A percentile compares a stretch with the other conserved stretches of the same genome.
phyloP scores from a whole-genome alignment of 2,797 vertebrate species.

The Avahi laniger region DNA sequence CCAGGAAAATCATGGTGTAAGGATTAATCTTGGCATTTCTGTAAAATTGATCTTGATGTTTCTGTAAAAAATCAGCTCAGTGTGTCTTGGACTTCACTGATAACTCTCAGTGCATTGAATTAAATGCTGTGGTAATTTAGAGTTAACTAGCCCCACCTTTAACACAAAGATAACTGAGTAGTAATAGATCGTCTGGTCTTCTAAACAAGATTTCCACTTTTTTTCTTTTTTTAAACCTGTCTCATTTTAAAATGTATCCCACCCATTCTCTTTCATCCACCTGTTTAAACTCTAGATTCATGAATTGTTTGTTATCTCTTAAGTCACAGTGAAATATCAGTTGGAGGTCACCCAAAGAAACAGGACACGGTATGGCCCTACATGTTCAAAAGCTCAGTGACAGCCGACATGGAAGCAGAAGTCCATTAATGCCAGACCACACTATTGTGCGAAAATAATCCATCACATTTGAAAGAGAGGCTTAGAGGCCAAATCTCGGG shows the following conservation, averaged over 20 bases:
- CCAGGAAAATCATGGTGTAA: constrained; percentile 36
- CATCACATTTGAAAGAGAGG: constrained; percentile 6
- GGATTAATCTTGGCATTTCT: constrained; percentile 1
- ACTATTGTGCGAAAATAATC: constrained; percentile 25
- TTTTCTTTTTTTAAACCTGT: neutral
- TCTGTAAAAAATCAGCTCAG: neutral
- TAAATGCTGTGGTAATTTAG: neutral
- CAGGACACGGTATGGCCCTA: neutral
- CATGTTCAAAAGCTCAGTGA: neutral
- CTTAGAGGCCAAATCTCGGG: constrained; percentile 55
- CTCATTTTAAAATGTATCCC: neutral
- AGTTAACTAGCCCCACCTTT: neutral
- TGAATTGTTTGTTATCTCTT: neutral
- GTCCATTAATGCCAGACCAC: neutral
- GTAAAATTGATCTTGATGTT: constrained; percentile 10
- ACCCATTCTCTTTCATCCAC: neutral
- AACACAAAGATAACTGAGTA: neutral
- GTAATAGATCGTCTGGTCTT: neutral
- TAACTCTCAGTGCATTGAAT: neutral
- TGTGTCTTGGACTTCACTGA: neutral
- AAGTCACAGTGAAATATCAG: neutral
- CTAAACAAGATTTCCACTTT: neutral
- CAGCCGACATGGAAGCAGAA: neutral
- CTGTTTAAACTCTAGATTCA: neutral
- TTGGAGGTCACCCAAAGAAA: neutral